Conservation (phyloP, 2,888 invertebrate species). For the Chloroclystis v-ata region DNA sequence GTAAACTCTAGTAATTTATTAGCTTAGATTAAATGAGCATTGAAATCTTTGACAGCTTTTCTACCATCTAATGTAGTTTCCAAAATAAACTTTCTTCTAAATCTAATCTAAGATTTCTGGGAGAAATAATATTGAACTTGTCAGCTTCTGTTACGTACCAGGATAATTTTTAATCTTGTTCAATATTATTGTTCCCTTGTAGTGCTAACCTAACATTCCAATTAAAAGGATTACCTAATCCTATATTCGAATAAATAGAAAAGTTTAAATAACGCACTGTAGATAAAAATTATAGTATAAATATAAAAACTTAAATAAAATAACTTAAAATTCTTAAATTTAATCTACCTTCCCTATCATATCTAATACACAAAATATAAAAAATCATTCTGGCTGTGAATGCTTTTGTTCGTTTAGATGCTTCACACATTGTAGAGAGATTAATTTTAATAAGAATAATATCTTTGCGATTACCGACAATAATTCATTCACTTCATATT, state of each 20-base stretch:
- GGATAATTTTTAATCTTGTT: conserved; percentile 19
- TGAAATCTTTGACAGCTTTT: conserved; percentile 60
- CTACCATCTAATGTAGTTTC: conserved; percentile 68
- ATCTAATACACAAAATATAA: conserved; percentile 67
- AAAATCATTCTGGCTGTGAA: conserved; percentile 78
- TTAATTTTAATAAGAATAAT: conserved; percentile 28
- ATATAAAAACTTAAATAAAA: conserved; percentile 58
- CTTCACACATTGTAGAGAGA: conserved; percentile 42
- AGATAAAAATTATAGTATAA: conserved; percentile 69
- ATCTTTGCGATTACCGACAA: conserved; percentile 54
- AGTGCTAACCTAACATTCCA: conserved; percentile 69
- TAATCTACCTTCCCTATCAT: conserved; percentile 64
- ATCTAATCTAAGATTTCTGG: conserved; percentile 65
- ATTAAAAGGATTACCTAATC: conserved; percentile 57
- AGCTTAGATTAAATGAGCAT: conserved; percentile 69
- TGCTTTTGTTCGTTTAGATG: conserved; percentile 64
- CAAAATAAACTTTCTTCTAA: conserved; percentile 70
- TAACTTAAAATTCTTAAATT: conserved; percentile 49
- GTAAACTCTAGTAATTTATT: conserved; percentile 58
- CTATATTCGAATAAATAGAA: conserved; percentile 67
- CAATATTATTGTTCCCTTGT: conserved; percentile 43
- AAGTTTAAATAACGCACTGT: conserved; percentile 72
- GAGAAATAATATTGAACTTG: conserved; percentile 33
- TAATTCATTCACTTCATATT: conserved; percentile 40
- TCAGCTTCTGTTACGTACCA: not conserved